These are phyloP conservation scores for Acanthopleura granulata DNA, from an alignment of 2,888 invertebrate genomes.

Conservation along the genomic window DNA sequence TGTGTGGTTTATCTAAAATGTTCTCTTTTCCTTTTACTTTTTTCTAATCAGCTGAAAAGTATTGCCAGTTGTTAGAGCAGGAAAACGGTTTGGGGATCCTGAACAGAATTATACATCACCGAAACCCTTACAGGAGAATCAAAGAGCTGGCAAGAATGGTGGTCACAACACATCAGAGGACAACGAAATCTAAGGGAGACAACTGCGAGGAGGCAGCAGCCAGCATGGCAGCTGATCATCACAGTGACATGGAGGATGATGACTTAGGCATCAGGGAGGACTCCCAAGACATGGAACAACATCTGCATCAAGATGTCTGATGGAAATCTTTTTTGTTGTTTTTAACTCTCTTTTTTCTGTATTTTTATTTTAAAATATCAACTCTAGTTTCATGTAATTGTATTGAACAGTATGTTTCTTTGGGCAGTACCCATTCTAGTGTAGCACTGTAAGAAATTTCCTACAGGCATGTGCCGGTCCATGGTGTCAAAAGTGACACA, in stretches of 20 bases:
- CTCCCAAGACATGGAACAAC: too few species aligned
- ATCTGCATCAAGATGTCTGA: too few species aligned
- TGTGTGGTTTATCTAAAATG: not conserved
- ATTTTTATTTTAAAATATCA: too few species aligned
- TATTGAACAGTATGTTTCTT: too few species aligned
- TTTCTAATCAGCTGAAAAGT: constrained; percentile 82
- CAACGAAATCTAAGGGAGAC: not conserved
- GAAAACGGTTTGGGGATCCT: constrained; percentile 88
- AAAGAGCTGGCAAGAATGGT: constrained; percentile 40
- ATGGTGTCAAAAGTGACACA: too few species aligned
- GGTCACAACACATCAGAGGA: constrained; percentile 18
- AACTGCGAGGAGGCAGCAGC: not conserved
- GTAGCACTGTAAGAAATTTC: too few species aligned
- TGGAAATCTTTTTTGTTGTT: too few species aligned
- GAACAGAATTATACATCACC: constrained; percentile 68
- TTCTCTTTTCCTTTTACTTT: constrained; percentile 18
- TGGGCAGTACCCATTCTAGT: too few species aligned
- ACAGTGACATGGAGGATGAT: not conserved
- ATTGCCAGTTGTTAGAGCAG: constrained; percentile 87
- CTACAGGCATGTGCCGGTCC: too few species aligned
- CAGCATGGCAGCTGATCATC: not conserved
- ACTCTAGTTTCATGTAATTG: too few species aligned
- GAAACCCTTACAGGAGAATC: constrained; percentile 41
- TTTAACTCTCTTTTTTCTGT: too few species aligned
- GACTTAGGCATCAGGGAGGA: not conserved